Conservation (phyloP, 1,140 invertebrate species). For the Temnothorax nylanderi region DNA sequence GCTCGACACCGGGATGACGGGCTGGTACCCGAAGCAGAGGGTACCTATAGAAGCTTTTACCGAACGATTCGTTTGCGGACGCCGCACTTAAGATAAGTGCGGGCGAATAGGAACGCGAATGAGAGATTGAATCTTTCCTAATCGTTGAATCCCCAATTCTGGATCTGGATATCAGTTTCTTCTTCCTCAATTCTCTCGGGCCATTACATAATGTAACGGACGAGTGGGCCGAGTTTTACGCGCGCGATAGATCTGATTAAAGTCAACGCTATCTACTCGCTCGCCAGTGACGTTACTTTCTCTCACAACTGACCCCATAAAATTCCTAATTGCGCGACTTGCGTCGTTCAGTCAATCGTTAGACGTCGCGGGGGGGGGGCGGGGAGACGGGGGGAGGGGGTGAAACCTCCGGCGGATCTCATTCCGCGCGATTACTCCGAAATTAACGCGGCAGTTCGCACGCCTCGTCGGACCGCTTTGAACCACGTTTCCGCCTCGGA, state of each 20-base stretch:
- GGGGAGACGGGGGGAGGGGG: background rate
- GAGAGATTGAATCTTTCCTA: background rate
- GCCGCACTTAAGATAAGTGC: background rate
- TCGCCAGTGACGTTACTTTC: background rate
- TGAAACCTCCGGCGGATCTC: background rate
- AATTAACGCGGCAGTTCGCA: background rate
- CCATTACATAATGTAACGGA: constrained; percentile 16
- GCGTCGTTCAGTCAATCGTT: constrained; percentile 13
- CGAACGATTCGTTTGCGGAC: background rate
- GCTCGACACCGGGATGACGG: background rate
- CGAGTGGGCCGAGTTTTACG: background rate
- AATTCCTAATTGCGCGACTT: constrained; percentile 26
- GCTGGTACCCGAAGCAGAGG: background rate
- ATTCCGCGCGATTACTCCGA: background rate
- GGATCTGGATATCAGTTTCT: background rate
- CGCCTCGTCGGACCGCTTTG: background rate
- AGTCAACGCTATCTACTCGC: background rate
- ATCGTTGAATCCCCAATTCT: background rate
- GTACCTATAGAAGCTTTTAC: background rate
- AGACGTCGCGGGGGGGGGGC: too few species aligned
- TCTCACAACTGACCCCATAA: constrained; percentile 24
- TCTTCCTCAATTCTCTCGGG: background rate
- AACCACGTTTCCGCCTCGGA: background rate
- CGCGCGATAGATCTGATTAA: background rate
- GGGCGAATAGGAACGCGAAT: background rate